Conservation (phyloP, 2,888 invertebrate species). For the Ametastegia equiseti region DNA sequence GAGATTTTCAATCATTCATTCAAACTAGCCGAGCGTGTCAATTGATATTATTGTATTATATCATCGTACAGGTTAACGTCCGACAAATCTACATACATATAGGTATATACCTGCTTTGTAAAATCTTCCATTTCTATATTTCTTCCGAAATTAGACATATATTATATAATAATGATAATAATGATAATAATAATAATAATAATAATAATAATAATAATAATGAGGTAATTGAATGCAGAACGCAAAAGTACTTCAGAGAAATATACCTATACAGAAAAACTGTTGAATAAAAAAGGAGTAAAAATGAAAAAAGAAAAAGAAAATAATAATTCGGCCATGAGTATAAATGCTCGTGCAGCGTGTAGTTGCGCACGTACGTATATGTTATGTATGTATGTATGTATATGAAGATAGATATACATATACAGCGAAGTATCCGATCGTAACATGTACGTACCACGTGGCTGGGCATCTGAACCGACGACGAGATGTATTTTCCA, state of each 20-base stretch:
- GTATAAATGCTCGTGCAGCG: no score
- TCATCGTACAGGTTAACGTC: not conserved
- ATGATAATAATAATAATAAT: not conserved
- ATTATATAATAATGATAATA: no score
- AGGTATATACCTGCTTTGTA: no score
- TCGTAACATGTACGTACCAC: conserved; percentile 36
- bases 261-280: not conserved
- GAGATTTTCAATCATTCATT: conserved; percentile 12
- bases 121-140: no score
- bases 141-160: no score
- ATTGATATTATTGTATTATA: not conserved
- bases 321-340: not conserved
- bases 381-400: not conserved
- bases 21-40: not conserved
- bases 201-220: not conserved
- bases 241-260: no score
- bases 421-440: not conserved
- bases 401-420: not conserved
- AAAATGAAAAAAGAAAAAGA: not conserved
- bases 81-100: no score
- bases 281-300: not conserved
- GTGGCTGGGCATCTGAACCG: conserved; percentile 27
- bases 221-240: not conserved
- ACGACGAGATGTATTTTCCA: conserved; percentile 15
- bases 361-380: not conserved